Evolutionary conservation across 2,888 invertebrate genomes (phyloP).

Genomic region (Fissipunctia ypsillon): DNA sequence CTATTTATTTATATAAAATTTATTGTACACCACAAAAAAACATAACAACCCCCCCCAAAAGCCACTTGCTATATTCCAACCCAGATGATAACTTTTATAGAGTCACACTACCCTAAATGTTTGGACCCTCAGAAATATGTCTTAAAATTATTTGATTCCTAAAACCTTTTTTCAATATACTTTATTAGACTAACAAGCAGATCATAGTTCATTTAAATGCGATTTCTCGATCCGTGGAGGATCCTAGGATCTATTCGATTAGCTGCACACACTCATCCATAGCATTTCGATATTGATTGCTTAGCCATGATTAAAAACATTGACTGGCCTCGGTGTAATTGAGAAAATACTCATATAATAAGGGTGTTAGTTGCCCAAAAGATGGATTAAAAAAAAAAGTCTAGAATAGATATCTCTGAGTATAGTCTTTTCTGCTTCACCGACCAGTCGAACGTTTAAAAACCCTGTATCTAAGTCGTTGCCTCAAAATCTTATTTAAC

Average conservation of each 20-base stretch:
- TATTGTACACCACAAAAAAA: too few relatives aligned
- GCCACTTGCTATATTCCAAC: not conserved
- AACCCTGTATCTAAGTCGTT: not conserved
- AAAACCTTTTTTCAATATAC: not conserved
- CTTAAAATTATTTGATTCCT: conserved; percentile 32
- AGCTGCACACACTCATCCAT: not conserved
- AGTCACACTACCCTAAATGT: not conserved
- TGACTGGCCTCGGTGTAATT: not conserved
- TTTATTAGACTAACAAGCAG: not conserved
- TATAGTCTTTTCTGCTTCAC: not conserved
- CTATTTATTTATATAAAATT: too few relatives aligned
- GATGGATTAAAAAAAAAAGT: not conserved
- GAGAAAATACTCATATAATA: not conserved
- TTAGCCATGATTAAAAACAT: not conserved
- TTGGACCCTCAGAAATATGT: conserved; percentile 48
- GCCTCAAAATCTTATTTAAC: not conserved
- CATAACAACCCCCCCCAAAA: too few relatives aligned
- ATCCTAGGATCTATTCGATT: conserved; percentile 6
- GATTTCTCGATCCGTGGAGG: conserved; percentile 12
- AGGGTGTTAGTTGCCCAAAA: not conserved
- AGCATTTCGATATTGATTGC: not conserved
- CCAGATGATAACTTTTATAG: not conserved
- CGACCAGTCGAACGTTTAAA: not conserved
- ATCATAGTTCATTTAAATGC: conserved; percentile 37
- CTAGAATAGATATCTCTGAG: not conserved